Evolutionary conservation across 2,797 vertebrate genomes (phyloP).

Genomic region (Coccyzus lansbergi): DNA sequence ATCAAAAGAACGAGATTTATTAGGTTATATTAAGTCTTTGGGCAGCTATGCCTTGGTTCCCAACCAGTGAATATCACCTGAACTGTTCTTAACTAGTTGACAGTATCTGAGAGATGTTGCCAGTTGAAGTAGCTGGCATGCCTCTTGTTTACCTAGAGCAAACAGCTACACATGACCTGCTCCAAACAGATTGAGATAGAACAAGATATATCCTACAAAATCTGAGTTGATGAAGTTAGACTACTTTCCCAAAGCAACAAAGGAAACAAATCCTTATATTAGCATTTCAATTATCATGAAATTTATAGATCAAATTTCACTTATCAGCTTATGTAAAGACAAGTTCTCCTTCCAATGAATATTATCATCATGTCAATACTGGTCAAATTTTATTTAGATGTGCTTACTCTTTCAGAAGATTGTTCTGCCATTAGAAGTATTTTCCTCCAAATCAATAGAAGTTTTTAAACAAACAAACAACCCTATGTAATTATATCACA

Average conservation of each 20-base stretch:
- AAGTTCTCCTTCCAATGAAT: neutral
- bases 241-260: neutral
- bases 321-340: neutral
- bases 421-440: neutral
- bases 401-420: neutral
- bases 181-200: neutral
- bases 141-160: neutral
- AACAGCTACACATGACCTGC: neutral
- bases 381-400: neutral
- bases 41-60: neutral
- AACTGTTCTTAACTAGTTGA: neutral
- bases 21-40: neutral
- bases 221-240: neutral
- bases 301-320: neutral
- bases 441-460: neutral
- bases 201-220: neutral
- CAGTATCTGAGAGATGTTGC: neutral
- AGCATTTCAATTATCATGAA: neutral
- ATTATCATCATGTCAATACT: neutral
- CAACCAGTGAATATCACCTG: neutral
- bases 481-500: neutral
- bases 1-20: neutral
- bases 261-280: neutral
- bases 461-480: neutral
- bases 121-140: neutral